These are phyloP conservation scores for Drosophila virilis DNA, from an alignment of 1,140 invertebrate species.

Conservation along the genomic window DNA sequence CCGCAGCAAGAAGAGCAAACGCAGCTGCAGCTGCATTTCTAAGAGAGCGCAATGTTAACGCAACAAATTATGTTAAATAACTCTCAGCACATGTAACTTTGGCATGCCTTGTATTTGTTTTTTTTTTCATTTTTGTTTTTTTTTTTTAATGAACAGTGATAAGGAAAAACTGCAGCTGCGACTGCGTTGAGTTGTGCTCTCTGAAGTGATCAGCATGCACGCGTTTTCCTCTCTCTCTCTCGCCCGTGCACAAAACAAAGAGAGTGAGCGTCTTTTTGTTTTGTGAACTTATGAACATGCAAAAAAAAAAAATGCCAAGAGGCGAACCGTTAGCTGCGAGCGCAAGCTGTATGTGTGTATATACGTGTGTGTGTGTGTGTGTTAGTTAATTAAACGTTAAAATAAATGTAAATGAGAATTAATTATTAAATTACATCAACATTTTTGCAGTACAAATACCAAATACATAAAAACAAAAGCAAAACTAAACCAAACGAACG, in stretches of 20 bases:
- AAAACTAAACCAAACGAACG: constrained; percentile 38
- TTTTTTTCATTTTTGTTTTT: constrained; percentile 10
- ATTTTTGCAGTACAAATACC: constrained; percentile 69
- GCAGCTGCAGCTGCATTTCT: constrained; percentile 13
- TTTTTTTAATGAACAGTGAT: constrained; percentile 12
- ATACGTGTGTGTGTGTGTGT: constrained; percentile 30
- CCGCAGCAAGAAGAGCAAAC: constrained; percentile 15
- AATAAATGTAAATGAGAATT: constrained; percentile 4
- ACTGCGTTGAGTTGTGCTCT: constrained; percentile 1
- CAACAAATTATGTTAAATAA: background rate
- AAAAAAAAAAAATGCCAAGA: background rate
- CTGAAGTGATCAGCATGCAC: constrained; percentile 1
- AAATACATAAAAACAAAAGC: constrained; percentile 29
- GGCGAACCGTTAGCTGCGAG: constrained; percentile 1
- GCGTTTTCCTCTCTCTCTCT: background rate
- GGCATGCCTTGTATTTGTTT: constrained; percentile 13
- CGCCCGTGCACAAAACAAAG: background rate
- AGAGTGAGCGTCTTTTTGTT: too few species aligned
- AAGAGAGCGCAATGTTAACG: constrained; percentile 3
- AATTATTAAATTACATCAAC: constrained; percentile 25
- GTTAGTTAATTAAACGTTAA: constrained; percentile 1
- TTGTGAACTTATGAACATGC: background rate
- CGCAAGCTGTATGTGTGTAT: constrained; percentile 17
- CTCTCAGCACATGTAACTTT: background rate
- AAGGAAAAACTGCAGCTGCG: constrained; percentile 9